phyloP scores from a whole-genome alignment of 1,140 invertebrate genomes.

The Zaprionus africanus region DNA sequence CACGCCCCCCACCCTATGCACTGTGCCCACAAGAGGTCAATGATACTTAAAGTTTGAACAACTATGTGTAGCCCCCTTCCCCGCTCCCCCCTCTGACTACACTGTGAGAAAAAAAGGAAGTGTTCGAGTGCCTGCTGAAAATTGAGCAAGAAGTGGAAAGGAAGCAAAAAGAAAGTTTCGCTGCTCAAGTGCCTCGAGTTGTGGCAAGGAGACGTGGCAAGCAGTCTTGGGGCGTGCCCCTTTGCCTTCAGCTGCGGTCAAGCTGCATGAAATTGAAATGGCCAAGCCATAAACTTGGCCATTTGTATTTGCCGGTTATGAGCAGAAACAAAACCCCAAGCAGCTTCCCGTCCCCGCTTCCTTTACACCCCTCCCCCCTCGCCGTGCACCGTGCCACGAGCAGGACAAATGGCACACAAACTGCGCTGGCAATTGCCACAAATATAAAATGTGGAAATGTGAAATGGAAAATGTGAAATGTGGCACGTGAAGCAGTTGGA shows the following conservation, averaged over 20 bases:
- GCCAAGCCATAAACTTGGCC: constrained; percentile 75
- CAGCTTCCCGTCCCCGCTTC: neutral
- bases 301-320: constrained; percentile 72
- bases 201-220: neutral
- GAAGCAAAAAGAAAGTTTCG: constrained; percentile 47
- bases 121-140: constrained; percentile 71
- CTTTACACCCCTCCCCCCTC: neutral
- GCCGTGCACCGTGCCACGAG: no score
- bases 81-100: neutral
- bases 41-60: constrained; percentile 79
- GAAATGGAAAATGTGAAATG: constrained; percentile 24
- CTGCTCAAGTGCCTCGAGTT: constrained; percentile 45
- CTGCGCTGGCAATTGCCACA: constrained; percentile 37
- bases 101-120: constrained; percentile 40
- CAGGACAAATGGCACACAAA: constrained; percentile 34
- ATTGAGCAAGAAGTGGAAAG: constrained; percentile 53
- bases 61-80: constrained; percentile 21
- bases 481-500: constrained; percentile 39
- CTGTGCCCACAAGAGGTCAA: constrained; percentile 61
- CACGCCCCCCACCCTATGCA: neutral
- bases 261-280: constrained; percentile 81
- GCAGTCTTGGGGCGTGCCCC: neutral
- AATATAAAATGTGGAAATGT: constrained; percentile 40
- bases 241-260: constrained; percentile 47
- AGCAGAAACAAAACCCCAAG: constrained; percentile 53